These are phyloP conservation scores for Oxystoma pomonae DNA, from an alignment of 2,888 invertebrate genomes.

Conservation along the genomic window DNA sequence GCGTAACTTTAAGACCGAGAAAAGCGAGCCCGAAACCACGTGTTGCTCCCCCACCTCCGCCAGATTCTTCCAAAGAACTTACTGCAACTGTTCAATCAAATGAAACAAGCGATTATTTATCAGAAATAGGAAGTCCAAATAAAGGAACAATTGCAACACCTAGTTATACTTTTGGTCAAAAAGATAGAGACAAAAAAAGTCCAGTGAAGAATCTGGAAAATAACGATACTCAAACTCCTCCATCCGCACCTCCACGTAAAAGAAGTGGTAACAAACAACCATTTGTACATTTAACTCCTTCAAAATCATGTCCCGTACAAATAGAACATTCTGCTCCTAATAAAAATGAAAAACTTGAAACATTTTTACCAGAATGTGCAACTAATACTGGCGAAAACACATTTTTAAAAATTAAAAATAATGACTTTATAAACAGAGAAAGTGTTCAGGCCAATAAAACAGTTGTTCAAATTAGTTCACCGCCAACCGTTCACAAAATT, in stretches of 20 bases:
- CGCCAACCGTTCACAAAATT: conserved; percentile 50
- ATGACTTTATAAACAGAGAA: conserved; percentile 12
- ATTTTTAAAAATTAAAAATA: conserved; percentile 24
- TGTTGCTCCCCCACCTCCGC: conserved; percentile 51
- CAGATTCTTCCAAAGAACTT: conserved; percentile 30
- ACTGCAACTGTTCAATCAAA: background rate
- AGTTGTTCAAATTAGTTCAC: conserved; percentile 48
- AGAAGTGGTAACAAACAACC: conserved; percentile 43
- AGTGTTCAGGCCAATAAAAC: conserved; percentile 40
- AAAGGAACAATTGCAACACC: background rate
- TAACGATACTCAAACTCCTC: conserved; percentile 29
- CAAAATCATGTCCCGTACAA: background rate
- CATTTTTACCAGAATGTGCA: background rate
- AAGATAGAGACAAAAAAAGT: background rate
- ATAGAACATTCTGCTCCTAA: background rate
- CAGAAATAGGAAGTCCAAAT: background rate
- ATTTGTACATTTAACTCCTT: conserved; percentile 21
- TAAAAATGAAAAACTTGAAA: background rate
- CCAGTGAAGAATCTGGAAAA: conserved; percentile 3
- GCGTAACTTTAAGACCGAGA: conserved; percentile 32
- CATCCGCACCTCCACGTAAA: conserved; percentile 45
- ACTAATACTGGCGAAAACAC: conserved; percentile 19
- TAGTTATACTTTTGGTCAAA: background rate
- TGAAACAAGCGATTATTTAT: background rate
- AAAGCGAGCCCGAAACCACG: conserved; percentile 31